phyloP scores from a whole-genome alignment of 2,113 vertebrate genomes.

The Peromyscus maniculatus region DNA sequence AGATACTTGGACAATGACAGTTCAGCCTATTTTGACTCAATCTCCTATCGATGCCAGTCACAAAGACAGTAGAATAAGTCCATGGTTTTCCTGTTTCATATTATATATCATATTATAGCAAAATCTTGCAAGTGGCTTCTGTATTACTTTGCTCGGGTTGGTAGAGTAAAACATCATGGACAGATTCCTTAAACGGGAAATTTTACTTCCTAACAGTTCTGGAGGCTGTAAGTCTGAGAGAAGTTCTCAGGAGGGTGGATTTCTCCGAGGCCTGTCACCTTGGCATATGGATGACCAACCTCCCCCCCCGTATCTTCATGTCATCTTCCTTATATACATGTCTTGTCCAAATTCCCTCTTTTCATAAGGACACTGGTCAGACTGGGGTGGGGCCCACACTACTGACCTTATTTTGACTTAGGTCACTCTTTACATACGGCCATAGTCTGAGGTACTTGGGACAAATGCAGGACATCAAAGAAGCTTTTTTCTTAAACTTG shows the following conservation, averaged over 20 bases:
- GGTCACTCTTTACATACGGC: neutral
- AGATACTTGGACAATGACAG: neutral
- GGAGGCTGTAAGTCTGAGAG: neutral
- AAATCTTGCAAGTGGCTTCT: neutral
- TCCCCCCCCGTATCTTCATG: neutral
- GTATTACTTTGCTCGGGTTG: neutral
- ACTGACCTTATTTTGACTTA: neutral
- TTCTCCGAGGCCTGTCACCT: neutral
- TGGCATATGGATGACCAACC: neutral
- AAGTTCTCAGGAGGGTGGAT: neutral
- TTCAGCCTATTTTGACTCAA: conserved; percentile 15
- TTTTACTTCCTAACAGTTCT: conserved; percentile 7
- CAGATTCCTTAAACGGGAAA: neutral
- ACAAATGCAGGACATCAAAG: neutral
- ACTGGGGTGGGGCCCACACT: neutral
- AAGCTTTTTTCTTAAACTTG: neutral
- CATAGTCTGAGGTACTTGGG: neutral
- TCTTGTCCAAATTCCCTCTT: neutral
- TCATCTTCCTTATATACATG: neutral
- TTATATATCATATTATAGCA: neutral
- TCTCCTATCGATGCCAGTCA: neutral
- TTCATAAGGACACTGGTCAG: neutral
- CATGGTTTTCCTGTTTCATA: neutral
- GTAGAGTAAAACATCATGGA: neutral
- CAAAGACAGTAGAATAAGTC: neutral